Conservation (phyloP, 2,888 invertebrate species). For the Nomada flava region DNA sequence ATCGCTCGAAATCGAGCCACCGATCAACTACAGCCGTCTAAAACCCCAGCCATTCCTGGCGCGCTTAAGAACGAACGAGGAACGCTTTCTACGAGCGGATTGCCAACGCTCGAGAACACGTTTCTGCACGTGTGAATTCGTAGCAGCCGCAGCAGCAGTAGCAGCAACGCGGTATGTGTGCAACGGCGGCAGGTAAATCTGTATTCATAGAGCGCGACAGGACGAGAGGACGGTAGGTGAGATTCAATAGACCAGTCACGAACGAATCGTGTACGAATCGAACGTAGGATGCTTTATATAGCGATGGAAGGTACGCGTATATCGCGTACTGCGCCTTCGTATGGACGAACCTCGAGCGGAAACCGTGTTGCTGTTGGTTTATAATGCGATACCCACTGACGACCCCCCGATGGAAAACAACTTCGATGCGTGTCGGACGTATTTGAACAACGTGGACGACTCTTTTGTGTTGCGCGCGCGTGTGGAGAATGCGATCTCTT, state of each 20-base stretch:
- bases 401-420: slow-evolving; percentile 55
- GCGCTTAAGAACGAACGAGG: neutral
- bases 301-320: slow-evolving; percentile 47
- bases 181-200: slow-evolving; percentile 41
- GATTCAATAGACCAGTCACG: slow-evolving; percentile 24
- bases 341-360: slow-evolving; percentile 63
- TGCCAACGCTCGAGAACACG: neutral
- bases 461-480: neutral
- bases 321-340: slow-evolving; percentile 62
- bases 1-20: neutral
- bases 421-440: slow-evolving; percentile 1
- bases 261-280: slow-evolving; percentile 43
- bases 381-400: slow-evolving; percentile 66
- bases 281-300: slow-evolving; percentile 65
- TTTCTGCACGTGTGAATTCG: slow-evolving; percentile 15
- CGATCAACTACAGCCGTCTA: neutral
- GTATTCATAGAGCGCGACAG: slow-evolving; percentile 47
- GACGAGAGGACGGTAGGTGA: slow-evolving; percentile 6
- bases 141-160: neutral
- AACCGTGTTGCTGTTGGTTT: slow-evolving; percentile 45
- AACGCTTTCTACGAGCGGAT: slow-evolving; percentile 14
- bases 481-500: neutral
- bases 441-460: neutral
- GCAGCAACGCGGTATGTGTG: neutral
- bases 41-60: neutral